phyloP scores from a whole-genome alignment of 2,113 vertebrate species.

The Callochromis pleurospilus region DNA sequence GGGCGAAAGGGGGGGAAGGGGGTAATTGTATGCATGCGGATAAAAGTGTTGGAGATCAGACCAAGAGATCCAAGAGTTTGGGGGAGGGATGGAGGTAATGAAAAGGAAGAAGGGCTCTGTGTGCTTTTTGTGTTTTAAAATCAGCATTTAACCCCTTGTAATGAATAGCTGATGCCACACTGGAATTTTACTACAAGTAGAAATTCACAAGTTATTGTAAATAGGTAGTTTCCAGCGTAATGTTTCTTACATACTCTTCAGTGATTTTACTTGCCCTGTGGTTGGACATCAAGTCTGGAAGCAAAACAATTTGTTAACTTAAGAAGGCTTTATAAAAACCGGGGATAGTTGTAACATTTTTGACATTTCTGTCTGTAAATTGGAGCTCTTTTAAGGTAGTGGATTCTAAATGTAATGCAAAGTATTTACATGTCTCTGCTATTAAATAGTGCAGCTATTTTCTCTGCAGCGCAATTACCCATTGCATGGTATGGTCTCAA shows the following conservation, averaged over 20 bases:
- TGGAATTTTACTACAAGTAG: neutral
- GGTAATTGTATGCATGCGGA: constrained; percentile 59
- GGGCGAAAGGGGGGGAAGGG: constrained; percentile 6
- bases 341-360: neutral
- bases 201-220: neutral
- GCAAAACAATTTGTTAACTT: neutral
- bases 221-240: neutral
- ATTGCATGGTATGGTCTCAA: neutral
- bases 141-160: neutral
- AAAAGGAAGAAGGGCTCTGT: neutral
- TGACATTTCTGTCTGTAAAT: neutral
- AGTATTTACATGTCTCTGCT: neutral
- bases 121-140: neutral
- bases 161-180: neutral
- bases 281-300: neutral
- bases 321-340: neutral
- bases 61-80: constrained; percentile 22
- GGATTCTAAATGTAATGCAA: neutral
- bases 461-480: neutral
- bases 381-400: neutral
- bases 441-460: neutral
- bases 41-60: constrained; percentile 59
- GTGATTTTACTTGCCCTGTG: neutral
- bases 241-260: neutral
- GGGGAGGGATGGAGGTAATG: constrained; percentile 4